These are phyloP conservation scores for Holacanthus passer DNA, from an alignment of 2,113 vertebrate species.

Conservation along the genomic window DNA sequence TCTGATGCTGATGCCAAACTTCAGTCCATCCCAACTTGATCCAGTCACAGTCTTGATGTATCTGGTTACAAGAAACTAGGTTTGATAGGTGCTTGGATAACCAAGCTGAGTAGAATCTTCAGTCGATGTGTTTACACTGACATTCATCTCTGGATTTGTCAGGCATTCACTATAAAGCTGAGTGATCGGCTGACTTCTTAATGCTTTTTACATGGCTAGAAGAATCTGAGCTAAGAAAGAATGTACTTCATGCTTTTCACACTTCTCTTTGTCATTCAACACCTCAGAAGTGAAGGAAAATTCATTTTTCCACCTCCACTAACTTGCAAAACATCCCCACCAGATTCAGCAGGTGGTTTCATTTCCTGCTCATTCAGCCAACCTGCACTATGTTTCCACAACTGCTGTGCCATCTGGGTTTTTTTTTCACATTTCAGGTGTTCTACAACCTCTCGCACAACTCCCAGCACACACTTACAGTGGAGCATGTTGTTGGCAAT, in stretches of 20 bases:
- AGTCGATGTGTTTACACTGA: not conserved
- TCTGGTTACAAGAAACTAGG: not conserved
- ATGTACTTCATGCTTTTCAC: constrained; percentile 21
- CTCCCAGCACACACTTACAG: no score
- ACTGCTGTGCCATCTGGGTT: constrained; percentile 15
- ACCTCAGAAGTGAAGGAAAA: constrained; percentile 33
- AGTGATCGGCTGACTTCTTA: not conserved
- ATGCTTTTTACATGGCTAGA: not conserved
- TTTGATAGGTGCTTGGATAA: not conserved
- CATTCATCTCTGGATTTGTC: not conserved
- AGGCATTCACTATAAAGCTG: not conserved
- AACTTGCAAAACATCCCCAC: not conserved
- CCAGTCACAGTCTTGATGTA: not conserved
- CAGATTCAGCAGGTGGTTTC: constrained; percentile 49
- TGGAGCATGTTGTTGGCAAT: no score
- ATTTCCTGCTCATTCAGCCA: constrained; percentile 30
- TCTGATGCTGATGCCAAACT: constrained; percentile 16
- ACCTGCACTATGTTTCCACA: constrained; percentile 29
- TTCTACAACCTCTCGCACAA: constrained; percentile 8
- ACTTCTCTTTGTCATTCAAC: constrained; percentile 21
- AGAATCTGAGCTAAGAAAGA: not conserved
- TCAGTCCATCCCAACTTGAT: not conserved
- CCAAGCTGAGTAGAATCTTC: not conserved
- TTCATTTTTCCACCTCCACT: constrained; percentile 24
- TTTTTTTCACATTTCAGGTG: constrained; percentile 34